A percentile compares a stretch with the other conserved stretches of the same genome.
Conservation (phyloP, 2,113 vertebrate genomes). For the Sus scrofa region DNA sequence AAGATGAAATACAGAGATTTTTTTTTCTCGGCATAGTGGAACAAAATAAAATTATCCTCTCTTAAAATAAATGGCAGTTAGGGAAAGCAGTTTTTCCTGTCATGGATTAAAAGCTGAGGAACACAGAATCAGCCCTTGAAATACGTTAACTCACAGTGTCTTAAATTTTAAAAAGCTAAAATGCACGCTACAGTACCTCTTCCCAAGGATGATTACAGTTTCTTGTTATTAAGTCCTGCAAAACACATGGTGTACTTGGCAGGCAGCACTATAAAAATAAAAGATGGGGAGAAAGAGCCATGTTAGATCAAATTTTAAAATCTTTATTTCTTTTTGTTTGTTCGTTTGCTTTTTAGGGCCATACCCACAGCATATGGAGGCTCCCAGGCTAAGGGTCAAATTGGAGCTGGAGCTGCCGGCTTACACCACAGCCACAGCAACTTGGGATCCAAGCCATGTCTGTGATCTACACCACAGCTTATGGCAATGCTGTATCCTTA, state of each 20-base stretch:
- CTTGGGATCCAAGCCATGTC: too few species aligned
- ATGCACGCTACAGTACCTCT: constrained; percentile 3
- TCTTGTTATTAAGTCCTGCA: constrained; percentile 51
- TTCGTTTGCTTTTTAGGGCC: too few species aligned
- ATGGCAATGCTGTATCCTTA: too few species aligned
- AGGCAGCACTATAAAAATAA: constrained; percentile 47
- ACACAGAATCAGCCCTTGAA: constrained; percentile 65
- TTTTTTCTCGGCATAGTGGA: constrained; percentile 65
- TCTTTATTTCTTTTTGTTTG: too few species aligned
- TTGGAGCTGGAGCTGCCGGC: too few species aligned
- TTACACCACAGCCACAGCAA: too few species aligned
- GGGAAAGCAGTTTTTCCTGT: constrained; percentile 61
- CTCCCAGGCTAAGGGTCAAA: too few species aligned
- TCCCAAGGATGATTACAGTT: constrained; percentile 35
- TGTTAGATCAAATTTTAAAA: background rate
- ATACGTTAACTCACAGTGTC: constrained; percentile 53
- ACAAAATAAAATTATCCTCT: constrained; percentile 70
- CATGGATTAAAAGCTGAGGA: constrained; percentile 56
- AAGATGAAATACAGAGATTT: constrained; percentile 67
- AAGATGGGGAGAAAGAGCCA: background rate
- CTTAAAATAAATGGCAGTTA: constrained; percentile 77
- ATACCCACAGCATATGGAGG: too few species aligned
- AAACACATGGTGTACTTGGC: constrained; percentile 38
- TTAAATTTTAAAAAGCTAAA: constrained; percentile 68
- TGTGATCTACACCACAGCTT: too few species aligned